Evolutionary conservation across 2,888 invertebrate genomes (phyloP).

Genomic region (Beris morrisii): DNA sequence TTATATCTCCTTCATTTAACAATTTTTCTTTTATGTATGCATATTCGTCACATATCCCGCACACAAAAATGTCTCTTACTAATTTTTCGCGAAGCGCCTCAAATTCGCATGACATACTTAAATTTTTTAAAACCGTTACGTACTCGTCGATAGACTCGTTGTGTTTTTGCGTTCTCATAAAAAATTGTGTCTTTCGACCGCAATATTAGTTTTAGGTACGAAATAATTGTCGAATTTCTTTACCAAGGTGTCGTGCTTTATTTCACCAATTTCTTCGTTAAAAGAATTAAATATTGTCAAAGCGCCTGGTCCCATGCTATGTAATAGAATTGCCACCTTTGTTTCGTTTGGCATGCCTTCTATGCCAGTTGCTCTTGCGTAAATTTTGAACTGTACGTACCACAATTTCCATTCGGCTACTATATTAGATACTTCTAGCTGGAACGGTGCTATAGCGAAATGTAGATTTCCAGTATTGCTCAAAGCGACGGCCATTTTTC

Average conservation of each 20-base stretch:
- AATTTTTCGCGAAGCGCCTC: constrained; percentile 35
- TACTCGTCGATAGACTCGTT: constrained; percentile 19
- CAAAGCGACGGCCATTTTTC: too few relatives aligned
- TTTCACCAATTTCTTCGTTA: constrained; percentile 34
- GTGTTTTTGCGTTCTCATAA: constrained; percentile 18
- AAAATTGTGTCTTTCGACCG: constrained; percentile 36
- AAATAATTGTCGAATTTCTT: constrained; percentile 35
- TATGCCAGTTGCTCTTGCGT: constrained; percentile 36
- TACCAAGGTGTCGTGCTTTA: constrained; percentile 33
- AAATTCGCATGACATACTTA: constrained; percentile 39
- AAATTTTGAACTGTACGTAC: constrained; percentile 38
- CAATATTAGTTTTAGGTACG: too few relatives aligned
- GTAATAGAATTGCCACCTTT: constrained; percentile 34
- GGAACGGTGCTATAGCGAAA: too few relatives aligned
- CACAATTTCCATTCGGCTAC: constrained; percentile 41
- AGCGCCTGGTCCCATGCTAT: constrained; percentile 30
- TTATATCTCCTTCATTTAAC: constrained; percentile 37
- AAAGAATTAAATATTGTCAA: constrained; percentile 38
- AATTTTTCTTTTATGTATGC: constrained; percentile 37
- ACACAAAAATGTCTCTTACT: constrained; percentile 16
- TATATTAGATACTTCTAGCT: too few relatives aligned
- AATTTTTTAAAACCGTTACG: constrained; percentile 33
- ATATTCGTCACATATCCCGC: constrained; percentile 33
- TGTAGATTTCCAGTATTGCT: too few relatives aligned
- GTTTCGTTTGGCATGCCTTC: constrained; percentile 20